Base-by-base conservation (phyloP, 2,888 invertebrate species). In the Busseola fusca region DNA sequence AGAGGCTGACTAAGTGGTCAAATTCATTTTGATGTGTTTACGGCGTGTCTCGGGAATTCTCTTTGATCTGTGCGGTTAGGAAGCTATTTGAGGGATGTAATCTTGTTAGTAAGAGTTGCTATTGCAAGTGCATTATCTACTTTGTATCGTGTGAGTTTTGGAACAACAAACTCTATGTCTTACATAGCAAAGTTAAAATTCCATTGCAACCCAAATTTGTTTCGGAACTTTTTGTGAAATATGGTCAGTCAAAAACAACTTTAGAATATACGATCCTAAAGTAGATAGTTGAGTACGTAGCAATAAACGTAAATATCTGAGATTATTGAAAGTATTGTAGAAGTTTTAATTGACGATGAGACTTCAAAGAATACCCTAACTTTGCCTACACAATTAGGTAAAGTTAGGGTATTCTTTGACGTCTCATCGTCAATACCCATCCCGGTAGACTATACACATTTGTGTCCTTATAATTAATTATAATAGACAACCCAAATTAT, bases 1-100 rank as follows among this genome's bases (percentile, higher is more conserved):
- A 65, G 48, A 37, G 48, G 16, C 71, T 58, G 66, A 57, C 74
- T 72, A 72, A 80, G 78, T 80, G 84, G 70, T 67, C 60, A 72
- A 71, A 80, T 74, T 72, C 67, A 78, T 66, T 75, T 68, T 71
- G 75, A 72, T 78, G 65, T 70, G 65, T 76, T 74, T 66, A 67
- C 54, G 52, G 57, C 64, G 66, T 57, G 57, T 70, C 68, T 66
- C 30, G 30, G 60, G 56, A 58, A 57, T 60, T 63, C 58, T 48
- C 80, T 83, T 83, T 83, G 84, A 83, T 82, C 64, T 80, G 7
- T 18, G 52, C 16, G 34, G 62, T 58, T 69, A 34, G 67, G 52
- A 14, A 50, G 74, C 65, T 82, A 80, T 78, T 80, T 80, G 42
- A 75, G n/a, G 34, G 50, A 62, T 69, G 64, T 27, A 27, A 70